Evolutionary conservation across 2,888 invertebrate genomes (phyloP).

Genomic region (Ametastegia equiseti): DNA sequence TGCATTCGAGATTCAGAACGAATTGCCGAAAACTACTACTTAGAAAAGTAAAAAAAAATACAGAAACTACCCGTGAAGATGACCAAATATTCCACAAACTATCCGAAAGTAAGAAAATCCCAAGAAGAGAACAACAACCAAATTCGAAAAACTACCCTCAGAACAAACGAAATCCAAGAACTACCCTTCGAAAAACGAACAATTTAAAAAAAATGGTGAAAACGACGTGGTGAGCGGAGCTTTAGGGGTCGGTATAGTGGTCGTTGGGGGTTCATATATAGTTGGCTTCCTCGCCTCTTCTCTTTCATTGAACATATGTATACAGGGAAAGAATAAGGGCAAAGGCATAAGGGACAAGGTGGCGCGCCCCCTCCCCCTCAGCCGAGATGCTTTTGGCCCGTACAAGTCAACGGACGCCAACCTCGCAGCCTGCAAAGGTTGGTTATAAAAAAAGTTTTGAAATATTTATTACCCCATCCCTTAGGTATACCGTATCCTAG

Average conservation of each 20-base stretch:
- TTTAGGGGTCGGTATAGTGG: neutral
- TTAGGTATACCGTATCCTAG: neutral
- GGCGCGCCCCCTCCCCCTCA: neutral
- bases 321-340: no score
- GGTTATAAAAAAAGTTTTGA: slow-evolving; percentile 30
- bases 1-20: no score
- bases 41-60: no score
- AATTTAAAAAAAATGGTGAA: no score
- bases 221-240: neutral
- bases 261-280: neutral
- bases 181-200: no score
- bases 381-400: neutral
- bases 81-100: no score
- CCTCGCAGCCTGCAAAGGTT: neutral
- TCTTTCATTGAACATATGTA: slow-evolving; percentile 18
- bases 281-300: neutral
- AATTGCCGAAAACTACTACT: no score
- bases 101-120: no score
- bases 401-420: neutral
- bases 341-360: neutral
- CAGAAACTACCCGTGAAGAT: no score
- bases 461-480: slow-evolving; percentile 20
- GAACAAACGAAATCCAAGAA: no score
- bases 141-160: no score
- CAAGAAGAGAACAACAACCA: no score